These are phyloP conservation scores for Rhagonycha lutea DNA, from an alignment of 2,888 invertebrate species.

Conservation along the genomic window DNA sequence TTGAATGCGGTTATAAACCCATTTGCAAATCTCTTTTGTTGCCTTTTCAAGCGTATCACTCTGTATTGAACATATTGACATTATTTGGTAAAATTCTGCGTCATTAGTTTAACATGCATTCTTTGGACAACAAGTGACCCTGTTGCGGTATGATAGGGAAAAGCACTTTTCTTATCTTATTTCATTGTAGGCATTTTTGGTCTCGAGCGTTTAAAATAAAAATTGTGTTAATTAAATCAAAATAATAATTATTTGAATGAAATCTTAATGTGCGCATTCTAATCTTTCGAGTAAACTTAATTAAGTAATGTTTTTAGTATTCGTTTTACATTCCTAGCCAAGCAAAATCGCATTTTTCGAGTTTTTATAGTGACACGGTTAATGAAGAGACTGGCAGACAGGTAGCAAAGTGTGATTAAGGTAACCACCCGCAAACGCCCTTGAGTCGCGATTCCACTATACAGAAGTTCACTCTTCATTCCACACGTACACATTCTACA, in stretches of 20 bases:
- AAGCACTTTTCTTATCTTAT: neutral
- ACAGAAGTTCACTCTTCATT: slow-evolving; percentile 45
- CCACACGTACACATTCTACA: neutral
- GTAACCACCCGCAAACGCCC: slow-evolving; percentile 54
- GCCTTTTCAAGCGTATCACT: slow-evolving; percentile 36
- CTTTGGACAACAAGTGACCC: slow-evolving; percentile 7
- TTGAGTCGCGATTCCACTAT: slow-evolving; percentile 44
- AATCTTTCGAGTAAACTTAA: slow-evolving; percentile 1
- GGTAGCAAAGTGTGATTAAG: slow-evolving; percentile 48
- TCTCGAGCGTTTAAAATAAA: neutral
- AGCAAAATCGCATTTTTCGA: slow-evolving; percentile 14
- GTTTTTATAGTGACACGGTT: slow-evolving; percentile 33
- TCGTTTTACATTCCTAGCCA: slow-evolving; percentile 6
- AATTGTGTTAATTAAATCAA: neutral
- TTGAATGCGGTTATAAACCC: slow-evolving; percentile 34
- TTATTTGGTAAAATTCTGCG: slow-evolving; percentile 39
- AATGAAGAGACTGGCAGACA: slow-evolving; percentile 48
- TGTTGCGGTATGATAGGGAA: neutral
- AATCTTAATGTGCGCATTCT: neutral
- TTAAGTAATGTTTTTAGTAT: slow-evolving; percentile 11
- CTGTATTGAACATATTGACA: slow-evolving; percentile 37
- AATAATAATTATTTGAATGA: neutral
- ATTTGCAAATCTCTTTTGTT: slow-evolving; percentile 37
- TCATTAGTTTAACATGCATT: slow-evolving; percentile 38
- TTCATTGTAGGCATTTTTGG: neutral